Percentiles rank a stretch among this genome's conserved stretches.
Conservation (phyloP, 2,113 vertebrate species). For the Aramus guarauna region DNA sequence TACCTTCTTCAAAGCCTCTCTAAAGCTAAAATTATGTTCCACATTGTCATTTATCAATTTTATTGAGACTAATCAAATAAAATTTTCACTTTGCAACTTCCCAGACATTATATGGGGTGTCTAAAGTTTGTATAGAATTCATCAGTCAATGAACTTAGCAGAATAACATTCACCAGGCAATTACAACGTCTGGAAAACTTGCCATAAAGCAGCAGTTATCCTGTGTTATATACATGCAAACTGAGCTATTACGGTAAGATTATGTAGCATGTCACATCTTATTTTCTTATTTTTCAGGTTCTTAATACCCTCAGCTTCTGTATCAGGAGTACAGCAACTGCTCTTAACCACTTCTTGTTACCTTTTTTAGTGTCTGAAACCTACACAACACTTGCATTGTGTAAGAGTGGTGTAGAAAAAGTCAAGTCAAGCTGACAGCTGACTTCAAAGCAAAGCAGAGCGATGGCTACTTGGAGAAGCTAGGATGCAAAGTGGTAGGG, state of each 20-base stretch:
- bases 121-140: not conserved
- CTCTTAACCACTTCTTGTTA: not conserved
- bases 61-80: not conserved
- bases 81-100: not conserved
- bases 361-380: not conserved
- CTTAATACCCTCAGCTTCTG: not conserved
- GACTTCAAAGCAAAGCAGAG: conserved; percentile 22
- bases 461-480: not conserved
- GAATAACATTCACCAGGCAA: not conserved
- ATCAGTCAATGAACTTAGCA: not conserved
- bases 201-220: not conserved
- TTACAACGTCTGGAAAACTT: not conserved
- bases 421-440: not conserved
- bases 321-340: not conserved
- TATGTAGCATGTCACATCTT: not conserved
- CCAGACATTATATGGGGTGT: not conserved
- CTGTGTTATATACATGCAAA: not conserved
- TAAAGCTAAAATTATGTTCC: not conserved
- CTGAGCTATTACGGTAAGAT: not conserved
- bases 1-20: not conserved
- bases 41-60: not conserved
- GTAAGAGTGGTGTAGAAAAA: conserved; percentile 14
- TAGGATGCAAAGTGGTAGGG: not conserved
- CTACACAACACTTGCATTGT: not conserved
- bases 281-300: not conserved